Base-by-base conservation (phyloP, 1,140 invertebrate genomes). In the Trachymyrmex septentrionalis region DNA sequence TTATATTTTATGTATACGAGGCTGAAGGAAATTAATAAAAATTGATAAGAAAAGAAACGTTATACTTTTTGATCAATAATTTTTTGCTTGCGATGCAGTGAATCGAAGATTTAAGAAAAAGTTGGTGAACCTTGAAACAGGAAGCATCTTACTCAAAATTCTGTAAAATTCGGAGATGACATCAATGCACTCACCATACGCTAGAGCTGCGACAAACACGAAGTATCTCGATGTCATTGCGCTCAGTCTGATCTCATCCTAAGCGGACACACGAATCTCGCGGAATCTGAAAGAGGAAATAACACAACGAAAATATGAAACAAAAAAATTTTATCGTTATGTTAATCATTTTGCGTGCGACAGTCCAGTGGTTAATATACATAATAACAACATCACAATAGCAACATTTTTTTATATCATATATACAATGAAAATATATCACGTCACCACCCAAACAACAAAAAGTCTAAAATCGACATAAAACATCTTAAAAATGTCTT, bases 161-260 rank as follows among this genome's bases (percentile, higher is more conserved):
- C 9, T 75, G 1, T 73, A 24, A 44, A 44, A 44, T 44, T 75
- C 6, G 19, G 38, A 38, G 24, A 50, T 75, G 80, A 84, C 38
- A 16, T 84, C 80, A 84, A 2, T 21, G 34, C 55, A 87, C 88
- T 91, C 82, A 94, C 93, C 92, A 53, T 89, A 91, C 50, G 90
- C 85, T 71, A 94, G 78, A 87, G 89, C 86, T 80, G 92, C 67
- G 73, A 88, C 88, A 69, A 91, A 91, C 73, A 92, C 72, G 30
- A 92, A 87, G 85, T 93, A 90, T 88, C 92, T 93, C 81, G 88
- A 75, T 84, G 87, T 85, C 93, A 94, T 94, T 87, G 84, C 90
- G 57, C 34, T 92, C 86, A 92, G 76, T 90, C 77, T 92, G 88
- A 90, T 93, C 87, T 93, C 93, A 94, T 93, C 90, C 90, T 93